phyloP scores from a whole-genome alignment of 2,888 invertebrate genomes.

The Stramonita haemastoma region DNA sequence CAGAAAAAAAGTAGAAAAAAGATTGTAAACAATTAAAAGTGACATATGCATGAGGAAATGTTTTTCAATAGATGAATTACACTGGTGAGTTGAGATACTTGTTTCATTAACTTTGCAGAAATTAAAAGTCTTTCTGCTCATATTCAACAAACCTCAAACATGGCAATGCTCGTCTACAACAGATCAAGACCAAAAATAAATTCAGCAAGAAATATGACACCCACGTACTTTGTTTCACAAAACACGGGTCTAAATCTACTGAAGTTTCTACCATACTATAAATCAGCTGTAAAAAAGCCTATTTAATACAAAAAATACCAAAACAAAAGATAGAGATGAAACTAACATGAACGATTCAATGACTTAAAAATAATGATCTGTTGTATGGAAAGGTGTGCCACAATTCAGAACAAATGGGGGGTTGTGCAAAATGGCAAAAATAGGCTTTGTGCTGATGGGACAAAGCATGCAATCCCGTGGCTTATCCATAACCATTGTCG shows the following conservation, averaged over 20 bases:
- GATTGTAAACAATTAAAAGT: not conserved
- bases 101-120: not conserved
- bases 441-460: not conserved
- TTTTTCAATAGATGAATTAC: not conserved
- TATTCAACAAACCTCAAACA: slow-evolving; percentile 31
- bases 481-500: not conserved
- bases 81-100: too few relatives aligned
- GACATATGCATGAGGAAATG: too few relatives aligned
- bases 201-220: too few relatives aligned
- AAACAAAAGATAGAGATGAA: too few relatives aligned
- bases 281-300: too few relatives aligned
- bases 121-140: not conserved
- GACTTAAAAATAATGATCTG: too few relatives aligned
- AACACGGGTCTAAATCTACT: not conserved
- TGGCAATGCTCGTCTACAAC: slow-evolving; percentile 22
- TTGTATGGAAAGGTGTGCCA: too few relatives aligned
- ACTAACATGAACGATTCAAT: too few relatives aligned
- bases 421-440: too few relatives aligned
- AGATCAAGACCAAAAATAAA: not conserved
- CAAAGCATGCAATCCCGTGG: not conserved
- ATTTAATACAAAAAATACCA: too few relatives aligned
- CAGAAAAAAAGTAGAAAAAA: not conserved
- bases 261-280: too few relatives aligned
- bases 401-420: too few relatives aligned
- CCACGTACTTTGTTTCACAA: not conserved